Evolutionary conservation across 2,797 vertebrate species (phyloP), one percentile per base, ranked within the genome.

Genomic region (Botia almorhae): DNA sequence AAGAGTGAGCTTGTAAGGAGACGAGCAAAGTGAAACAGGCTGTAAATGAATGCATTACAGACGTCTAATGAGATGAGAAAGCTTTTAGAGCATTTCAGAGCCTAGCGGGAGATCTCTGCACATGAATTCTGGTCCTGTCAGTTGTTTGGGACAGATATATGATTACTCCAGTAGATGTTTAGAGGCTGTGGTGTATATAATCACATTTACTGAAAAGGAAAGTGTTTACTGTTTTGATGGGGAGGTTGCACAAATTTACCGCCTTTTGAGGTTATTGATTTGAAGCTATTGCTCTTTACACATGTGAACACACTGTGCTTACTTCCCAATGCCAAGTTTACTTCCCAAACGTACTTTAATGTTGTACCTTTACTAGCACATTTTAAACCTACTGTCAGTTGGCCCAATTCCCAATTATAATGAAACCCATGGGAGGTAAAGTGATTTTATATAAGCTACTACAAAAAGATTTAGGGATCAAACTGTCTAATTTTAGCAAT

Each of bases 11-110:
- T 19, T 75, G 80, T 65, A 67, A 78, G 80, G 73, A 58, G 76
- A 64, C 12, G 0, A 17, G n/a, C 46, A 68, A 69, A 61, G 73
- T 78, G 61, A 63, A 83, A 87, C 67, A 76, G 74, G 69, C 77
- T 76, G 63, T 81, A 81, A 81, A 81, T 85, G 68, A 85, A 78
- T 82, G 77, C 82, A 84, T 86, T 84, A 84, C 36, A 63, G 75
- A 39, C 61, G 67, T 55, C 74, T 87, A 85, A 87, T 82, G 61
- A 76, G 82, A 87, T 81, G 78, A 73, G 82, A 84, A 87, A 85
- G 84, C 82, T 84, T 87, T 84, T 83, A 85, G 80, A 80, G 70
- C 75, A 74, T 76, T 77, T 77, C 78, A 43, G 60, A 80, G 76
- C 75, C 16, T 74, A 64, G 79, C 82, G 74, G 82, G 77, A 82